These are phyloP conservation scores for Platycheirus albimanus DNA, from an alignment of 2,888 invertebrate species.

Conservation along the genomic window DNA sequence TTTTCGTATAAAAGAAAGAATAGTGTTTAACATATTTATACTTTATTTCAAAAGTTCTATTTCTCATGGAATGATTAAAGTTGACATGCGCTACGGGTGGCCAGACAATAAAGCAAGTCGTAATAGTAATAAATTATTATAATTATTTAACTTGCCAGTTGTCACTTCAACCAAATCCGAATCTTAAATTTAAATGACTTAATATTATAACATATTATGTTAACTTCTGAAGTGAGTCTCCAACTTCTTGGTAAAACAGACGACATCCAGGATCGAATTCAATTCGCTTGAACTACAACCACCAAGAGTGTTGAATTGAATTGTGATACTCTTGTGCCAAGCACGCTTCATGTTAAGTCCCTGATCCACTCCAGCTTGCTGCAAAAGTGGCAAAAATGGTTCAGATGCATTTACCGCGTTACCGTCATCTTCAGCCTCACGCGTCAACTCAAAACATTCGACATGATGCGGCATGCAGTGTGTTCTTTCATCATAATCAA, in stretches of 20 bases:
- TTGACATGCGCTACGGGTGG: too few species aligned
- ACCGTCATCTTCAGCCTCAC: constrained; percentile 46
- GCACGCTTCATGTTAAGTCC: constrained; percentile 36
- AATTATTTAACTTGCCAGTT: too few species aligned
- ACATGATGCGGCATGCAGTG: constrained; percentile 70
- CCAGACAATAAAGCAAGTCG: too few species aligned
- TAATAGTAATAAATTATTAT: too few species aligned
- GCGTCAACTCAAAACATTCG: constrained; percentile 68
- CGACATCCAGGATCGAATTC: constrained; percentile 24
- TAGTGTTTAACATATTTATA: too few species aligned
- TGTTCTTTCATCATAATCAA: constrained; percentile 40
- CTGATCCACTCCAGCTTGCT: constrained; percentile 3
- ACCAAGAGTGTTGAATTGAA: constrained; percentile 56
- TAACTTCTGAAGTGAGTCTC: too few species aligned
- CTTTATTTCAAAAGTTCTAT: too few species aligned
- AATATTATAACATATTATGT: too few species aligned
- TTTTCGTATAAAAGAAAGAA: too few species aligned
- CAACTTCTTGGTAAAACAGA: background rate
- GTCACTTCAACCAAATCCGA: too few species aligned
- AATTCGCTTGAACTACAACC: constrained; percentile 42
- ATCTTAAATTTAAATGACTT: too few species aligned
- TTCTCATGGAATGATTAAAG: too few species aligned
- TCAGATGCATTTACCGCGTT: constrained; percentile 38
- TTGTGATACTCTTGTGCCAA: constrained; percentile 45
- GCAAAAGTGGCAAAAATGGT: constrained; percentile 6